Evolutionary conservation across 2,797 vertebrate genomes (phyloP).

Genomic region (Pangasius sanitwongsei): DNA sequence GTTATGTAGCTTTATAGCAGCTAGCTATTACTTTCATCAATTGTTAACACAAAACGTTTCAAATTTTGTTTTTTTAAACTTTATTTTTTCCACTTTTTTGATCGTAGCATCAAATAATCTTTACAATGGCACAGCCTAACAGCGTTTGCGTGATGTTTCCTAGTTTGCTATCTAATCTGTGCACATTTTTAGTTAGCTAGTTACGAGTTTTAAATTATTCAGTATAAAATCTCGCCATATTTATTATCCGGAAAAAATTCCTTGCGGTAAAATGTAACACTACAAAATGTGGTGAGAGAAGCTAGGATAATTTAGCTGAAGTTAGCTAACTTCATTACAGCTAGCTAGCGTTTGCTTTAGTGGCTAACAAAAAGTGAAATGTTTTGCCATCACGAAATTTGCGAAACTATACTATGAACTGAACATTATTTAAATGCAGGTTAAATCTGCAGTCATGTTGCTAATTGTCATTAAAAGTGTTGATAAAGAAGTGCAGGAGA

Average conservation of each 20-base stretch:
- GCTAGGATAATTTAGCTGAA: background rate
- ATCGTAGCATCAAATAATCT: too few species aligned
- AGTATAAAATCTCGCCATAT: too few species aligned
- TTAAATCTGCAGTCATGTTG: background rate
- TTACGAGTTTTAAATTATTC: too few species aligned
- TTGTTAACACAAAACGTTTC: background rate
- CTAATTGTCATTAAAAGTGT: background rate
- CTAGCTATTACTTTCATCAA: background rate
- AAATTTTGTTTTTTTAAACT: background rate
- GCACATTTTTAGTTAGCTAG: too few species aligned
- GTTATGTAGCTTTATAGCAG: background rate
- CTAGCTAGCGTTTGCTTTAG: background rate
- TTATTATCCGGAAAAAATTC: background rate
- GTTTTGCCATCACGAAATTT: background rate
- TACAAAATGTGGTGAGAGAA: background rate
- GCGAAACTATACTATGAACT: background rate
- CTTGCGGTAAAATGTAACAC: background rate
- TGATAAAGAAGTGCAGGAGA: background rate
- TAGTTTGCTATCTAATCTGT: background rate
- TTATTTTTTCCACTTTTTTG: too few species aligned
- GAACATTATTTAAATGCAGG: background rate
- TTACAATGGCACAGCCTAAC: too few species aligned
- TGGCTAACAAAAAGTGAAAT: background rate
- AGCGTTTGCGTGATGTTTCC: background rate
- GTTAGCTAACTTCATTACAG: background rate